Base-by-base conservation (phyloP, 2,888 invertebrate species). In the Catocala nupta region DNA sequence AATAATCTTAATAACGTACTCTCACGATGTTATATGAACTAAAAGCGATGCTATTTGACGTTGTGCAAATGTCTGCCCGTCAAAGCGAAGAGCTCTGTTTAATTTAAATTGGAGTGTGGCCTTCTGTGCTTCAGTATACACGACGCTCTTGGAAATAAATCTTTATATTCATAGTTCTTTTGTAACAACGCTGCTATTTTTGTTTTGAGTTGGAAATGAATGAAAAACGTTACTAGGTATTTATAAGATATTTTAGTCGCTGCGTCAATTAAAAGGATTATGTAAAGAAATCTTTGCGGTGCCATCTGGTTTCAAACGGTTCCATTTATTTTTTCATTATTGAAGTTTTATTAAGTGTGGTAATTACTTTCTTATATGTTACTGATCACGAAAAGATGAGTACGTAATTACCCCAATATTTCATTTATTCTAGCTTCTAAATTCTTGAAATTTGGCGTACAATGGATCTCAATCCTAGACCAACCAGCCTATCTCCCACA, bases 11-110 rank as follows among this genome's bases (percentile, higher is more conserved):
- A 55, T 61, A 62, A 54, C n/a, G 47, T 49, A 61, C 47, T 59
- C 47, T 55, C 6, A 49, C 42, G 60, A 33, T 53, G 50, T 39
- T 48, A 53, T 59, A 48, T 49, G 56, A 64, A 55, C 60, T 64
- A 45, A 51, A 65, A 62, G 51, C 44, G 12, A 56, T 34, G 45
- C 36, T 59, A 54, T 68, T 64, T 66, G 52, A 67, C 60, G 42
- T 68, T 66, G 63, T 70, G 72, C 63, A 71, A 75, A 68, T 57
- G 51, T 66, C 55, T 67, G 48, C 25, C 54, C 48, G 33, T 48
- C 55, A 58, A 55, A 54, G 59, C 13, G n/a, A 51, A 52, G 56
- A 60, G 11, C 13, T 65, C 50, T 59, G 49, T 55, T 57, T 47
- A 58, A 42, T 74, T 64, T 68, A 65, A 65, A 66, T 62, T 66